phyloP scores from a whole-genome alignment of 2,888 invertebrate species.

The Kryphioiulus occultus region DNA sequence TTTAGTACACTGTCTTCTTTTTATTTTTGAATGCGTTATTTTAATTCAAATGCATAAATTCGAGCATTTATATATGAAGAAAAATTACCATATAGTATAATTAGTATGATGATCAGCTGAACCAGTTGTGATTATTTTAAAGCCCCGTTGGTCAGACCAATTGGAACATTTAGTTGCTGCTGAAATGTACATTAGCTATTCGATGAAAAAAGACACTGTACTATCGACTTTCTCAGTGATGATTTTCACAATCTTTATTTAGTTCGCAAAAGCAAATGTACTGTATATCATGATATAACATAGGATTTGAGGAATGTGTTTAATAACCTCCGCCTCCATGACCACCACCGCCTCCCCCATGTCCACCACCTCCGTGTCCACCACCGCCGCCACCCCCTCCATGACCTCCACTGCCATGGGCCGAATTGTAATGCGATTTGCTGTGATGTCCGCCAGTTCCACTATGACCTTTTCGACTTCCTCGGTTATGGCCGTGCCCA shows the following conservation, averaged over 20 bases:
- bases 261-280: neutral
- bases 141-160: too few species aligned
- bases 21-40: too few species aligned
- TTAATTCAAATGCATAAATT: too few species aligned
- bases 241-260: neutral
- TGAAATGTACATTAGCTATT: neutral
- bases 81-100: too few species aligned
- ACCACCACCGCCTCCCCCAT: slow-evolving; percentile 7
- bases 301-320: neutral
- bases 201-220: neutral
- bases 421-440: neutral
- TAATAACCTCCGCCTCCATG: neutral
- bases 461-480: neutral
- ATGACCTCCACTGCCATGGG: neutral
- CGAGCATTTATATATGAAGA: too few species aligned
- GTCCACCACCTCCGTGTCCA: neutral
- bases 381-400: slow-evolving; percentile 8
- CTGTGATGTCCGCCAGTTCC: slow-evolving; percentile 33
- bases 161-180: too few species aligned
- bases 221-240: neutral
- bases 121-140: too few species aligned
- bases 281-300: neutral
- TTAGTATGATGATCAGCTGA: too few species aligned
- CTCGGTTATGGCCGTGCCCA: slow-evolving; percentile 50
- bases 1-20: too few species aligned